These are phyloP conservation scores for Abrostola triplasia DNA, from an alignment of 2,888 invertebrate genomes.

Conservation along the genomic window DNA sequence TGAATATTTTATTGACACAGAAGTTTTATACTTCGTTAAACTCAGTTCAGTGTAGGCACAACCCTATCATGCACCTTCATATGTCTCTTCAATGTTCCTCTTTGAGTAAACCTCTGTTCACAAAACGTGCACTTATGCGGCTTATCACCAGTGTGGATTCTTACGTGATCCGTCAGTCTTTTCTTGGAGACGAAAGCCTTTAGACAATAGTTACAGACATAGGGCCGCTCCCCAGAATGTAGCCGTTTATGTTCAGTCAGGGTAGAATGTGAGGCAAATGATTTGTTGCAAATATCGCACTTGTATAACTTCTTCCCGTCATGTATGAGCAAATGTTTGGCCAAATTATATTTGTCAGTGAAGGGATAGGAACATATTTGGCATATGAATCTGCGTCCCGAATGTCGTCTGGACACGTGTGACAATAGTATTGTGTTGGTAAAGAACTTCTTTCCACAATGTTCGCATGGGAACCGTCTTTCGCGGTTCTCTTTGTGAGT, in stretches of 20 bases:
- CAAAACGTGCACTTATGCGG: conserved; percentile 80
- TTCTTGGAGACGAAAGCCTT: conserved; percentile 79
- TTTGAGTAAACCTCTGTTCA: conserved; percentile 79
- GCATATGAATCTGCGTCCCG: conserved; percentile 77
- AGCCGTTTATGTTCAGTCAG: conserved; percentile 78
- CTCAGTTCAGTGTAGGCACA: conserved; percentile 23
- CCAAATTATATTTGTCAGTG: conserved; percentile 78
- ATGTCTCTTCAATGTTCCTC: conserved; percentile 81
- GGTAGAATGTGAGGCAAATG: conserved; percentile 70
- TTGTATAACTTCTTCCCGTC: conserved; percentile 77
- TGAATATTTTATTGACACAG: background rate
- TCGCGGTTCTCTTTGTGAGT: conserved; percentile 80
- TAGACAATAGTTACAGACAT: conserved; percentile 71
- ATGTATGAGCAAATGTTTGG: conserved; percentile 78
- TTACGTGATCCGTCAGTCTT: conserved; percentile 76
- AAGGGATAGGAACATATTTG: conserved; percentile 78
- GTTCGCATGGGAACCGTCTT: conserved; percentile 74
- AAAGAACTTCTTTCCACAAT: conserved; percentile 82
- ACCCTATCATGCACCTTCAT: conserved; percentile 79
- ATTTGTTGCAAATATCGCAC: conserved; percentile 80
- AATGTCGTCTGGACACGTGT: conserved; percentile 74
- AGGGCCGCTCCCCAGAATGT: conserved; percentile 83
- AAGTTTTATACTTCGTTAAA: background rate
- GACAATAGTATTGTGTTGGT: conserved; percentile 72
- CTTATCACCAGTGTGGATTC: conserved; percentile 82